Evolutionary conservation across 35 echinoderm and acorn worm species (phyloP), one percentile per base, ranked within the genome.

Genomic region (Lytechinus variegatus): DNA sequence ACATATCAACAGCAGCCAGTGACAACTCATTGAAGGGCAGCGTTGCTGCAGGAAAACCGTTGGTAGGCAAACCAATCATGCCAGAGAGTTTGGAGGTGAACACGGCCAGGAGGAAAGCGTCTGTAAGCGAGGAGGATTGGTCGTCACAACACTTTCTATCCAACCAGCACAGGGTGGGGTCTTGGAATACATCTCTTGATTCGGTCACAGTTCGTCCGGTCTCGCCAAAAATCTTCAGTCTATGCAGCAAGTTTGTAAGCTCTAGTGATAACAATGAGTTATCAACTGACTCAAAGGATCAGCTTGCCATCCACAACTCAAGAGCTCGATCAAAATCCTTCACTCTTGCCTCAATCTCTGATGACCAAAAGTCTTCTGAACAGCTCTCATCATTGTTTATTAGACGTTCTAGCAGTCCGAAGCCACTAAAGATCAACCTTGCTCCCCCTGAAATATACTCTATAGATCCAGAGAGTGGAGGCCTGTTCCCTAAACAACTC

Each of bases 181-280:
- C 52, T 28, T 55, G 53, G 92, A 93, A 54, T 16, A 93, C 92
- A 54, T 93, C 92, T 33, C 66, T 95, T 51, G 89, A 93, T 52
- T 89, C 93, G 19, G 96, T 97, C 51, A 97, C 97, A 21, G 95
- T 96, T 54, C 60, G 97, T 52, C 96, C 97, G 71, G 96, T 98
- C 52, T 98, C 97, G 16, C 97, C 97, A 19, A 94, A 95, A 52
- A 97, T 98, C 27, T 89, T 96, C 28, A 93, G 96, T 89, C 96
- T 98, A 97, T 98, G 97, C 96, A 97, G 95, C 71, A 95, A 96
- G 95, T 94, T 96, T 95, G 58, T 86, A 24, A 53, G 56, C 33
- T 86, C 87, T 24, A 91, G 94, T 24, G 95, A 72, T 56, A 60
- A 58, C 66, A 86, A 54, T 51, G 57, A 98, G 55, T 93, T 56